Evolutionary conservation across 1,140 invertebrate species (phyloP).

Genomic region (Diplogasteroides magnus): DNA sequence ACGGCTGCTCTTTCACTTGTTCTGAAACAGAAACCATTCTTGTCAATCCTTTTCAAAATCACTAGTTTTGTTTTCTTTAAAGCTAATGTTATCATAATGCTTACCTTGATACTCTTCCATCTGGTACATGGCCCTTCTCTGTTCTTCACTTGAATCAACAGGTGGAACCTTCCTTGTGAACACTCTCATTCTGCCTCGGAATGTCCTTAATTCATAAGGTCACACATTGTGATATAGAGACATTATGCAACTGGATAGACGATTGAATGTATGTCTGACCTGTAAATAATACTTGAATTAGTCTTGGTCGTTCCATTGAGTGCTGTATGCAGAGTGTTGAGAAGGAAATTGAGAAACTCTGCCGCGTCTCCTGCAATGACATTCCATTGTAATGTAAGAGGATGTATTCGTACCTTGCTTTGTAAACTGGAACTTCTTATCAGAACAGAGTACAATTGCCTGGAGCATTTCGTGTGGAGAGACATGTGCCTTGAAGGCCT

Average conservation of each 20-base stretch:
- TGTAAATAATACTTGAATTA: conserved; percentile 83
- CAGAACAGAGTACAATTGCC: conserved; percentile 93
- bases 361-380: conserved; percentile 96
- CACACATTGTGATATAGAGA: neutral
- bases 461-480: conserved; percentile 99
- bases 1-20: conserved; percentile 78
- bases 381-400: no score
- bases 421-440: conserved; percentile 96
- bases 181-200: conserved; percentile 88
- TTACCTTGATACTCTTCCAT: conserved; percentile 75
- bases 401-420: conserved; percentile 69
- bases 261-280: conserved; percentile 53
- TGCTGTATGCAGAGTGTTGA: conserved; percentile 84
- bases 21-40: conserved; percentile 63
- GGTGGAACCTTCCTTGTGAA: conserved; percentile 88
- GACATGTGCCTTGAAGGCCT: conserved; percentile 98
- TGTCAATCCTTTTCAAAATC: no score
- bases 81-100: conserved; percentile 38
- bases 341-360: conserved; percentile 91
- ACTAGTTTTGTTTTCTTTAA: no score
- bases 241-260: neutral
- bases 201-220: conserved; percentile 64
- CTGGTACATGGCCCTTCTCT: conserved; percentile 71
- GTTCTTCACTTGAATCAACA: conserved; percentile 76
- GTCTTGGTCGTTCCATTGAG: conserved; percentile 69